Evolutionary conservation across 2,113 vertebrate genomes (phyloP), one percentile per base, ranked within the genome.

Genomic region (Mormyrus lacerda): DNA sequence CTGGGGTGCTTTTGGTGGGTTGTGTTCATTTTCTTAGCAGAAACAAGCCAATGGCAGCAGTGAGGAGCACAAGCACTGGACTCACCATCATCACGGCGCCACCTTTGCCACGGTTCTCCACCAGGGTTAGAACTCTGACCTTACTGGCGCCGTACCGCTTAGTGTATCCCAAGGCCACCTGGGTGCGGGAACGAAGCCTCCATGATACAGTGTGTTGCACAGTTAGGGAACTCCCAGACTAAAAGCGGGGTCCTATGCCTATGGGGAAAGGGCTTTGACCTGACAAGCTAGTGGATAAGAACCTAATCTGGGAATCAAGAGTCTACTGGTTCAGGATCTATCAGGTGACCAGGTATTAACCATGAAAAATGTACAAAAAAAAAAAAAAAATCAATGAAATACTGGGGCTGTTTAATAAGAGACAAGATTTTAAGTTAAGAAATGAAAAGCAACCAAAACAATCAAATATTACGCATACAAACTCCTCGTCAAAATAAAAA

Each of bases 21-120:
- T 50, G 24, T 48, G 84, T 50, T 48, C 48, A 4, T 24, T 51
- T 51, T 27, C 44, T 51, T 27, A 48, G 47, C 24, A 48, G 15
- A 47, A 45, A 39, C 27, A 35, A 0, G 48, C 3, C 48, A 6
- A 87, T 1, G 17, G 15, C 8, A 5, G 65, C n/a, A 47, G n/a
- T 15, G 76, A 53, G 13, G 2, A 69, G 13, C 39, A 55, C 24
- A 39, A 35, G 45, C 19, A 21, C 9, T 1, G 10, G n/a, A 85
- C 90, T 94, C 95, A 99, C 98, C 98, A 97, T 98, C 89, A 94
- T 96, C 85, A 99, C 95, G 35, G 98, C 98, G 86, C 97, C 98
- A 1, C 98, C 98, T 95, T 99, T 99, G 39, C 98, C 98, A 88
- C 96, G 95, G 93, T 99, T 99, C 95, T 95, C 95, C 94, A 96